Evolutionary conservation across 2,113 vertebrate species (phyloP), one percentile per base, ranked within the genome.

Genomic region (Oryzias melastigma): DNA sequence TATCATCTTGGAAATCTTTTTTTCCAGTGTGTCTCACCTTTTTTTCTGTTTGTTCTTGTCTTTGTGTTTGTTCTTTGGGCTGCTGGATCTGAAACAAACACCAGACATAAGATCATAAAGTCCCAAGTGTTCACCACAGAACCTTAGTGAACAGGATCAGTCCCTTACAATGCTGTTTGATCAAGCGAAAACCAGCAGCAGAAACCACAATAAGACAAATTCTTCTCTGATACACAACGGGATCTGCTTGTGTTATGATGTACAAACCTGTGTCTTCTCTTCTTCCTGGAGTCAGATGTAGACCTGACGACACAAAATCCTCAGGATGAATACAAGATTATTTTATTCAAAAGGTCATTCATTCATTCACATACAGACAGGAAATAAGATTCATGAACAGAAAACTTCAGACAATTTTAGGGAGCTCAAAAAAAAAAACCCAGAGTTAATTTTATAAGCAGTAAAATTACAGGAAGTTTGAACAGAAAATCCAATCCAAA

Each of bases 21-120:
- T 16, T 57, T 4, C 18, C 0, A 3, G 5, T 44, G 60, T 14
- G 1, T 27, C 92, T 93, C 85, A 98, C 97, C 96, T 95, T 88
- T 95, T 97, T 68, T 93, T 94, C 63, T 95, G 93, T 92, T 97
- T 99, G 90, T 90, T 96, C 92, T 94, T 98, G 81, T 98, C 95
- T 93, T 95, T 98, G 84, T 95, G 91, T 93, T 95, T 98, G 93
- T 89, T 95, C 91, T 95, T 97, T 80, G 91, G 93, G 86, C 95
- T 98, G 63, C 92, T 91, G 42, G 96, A 97, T 87, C 97, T 99
- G 90, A 65, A 82, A 87, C 41, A 73, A 59, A 80, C 12, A 24
- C 5, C 50, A 71, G 5, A 44, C 16, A 20, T 60, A 10, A 71
- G 27, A 62, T 20, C 56, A 62, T 50, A 57, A 78, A 56, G 54